Conservation (phyloP, 2,113 vertebrate genomes). For the Bungarus multicinctus region DNA sequence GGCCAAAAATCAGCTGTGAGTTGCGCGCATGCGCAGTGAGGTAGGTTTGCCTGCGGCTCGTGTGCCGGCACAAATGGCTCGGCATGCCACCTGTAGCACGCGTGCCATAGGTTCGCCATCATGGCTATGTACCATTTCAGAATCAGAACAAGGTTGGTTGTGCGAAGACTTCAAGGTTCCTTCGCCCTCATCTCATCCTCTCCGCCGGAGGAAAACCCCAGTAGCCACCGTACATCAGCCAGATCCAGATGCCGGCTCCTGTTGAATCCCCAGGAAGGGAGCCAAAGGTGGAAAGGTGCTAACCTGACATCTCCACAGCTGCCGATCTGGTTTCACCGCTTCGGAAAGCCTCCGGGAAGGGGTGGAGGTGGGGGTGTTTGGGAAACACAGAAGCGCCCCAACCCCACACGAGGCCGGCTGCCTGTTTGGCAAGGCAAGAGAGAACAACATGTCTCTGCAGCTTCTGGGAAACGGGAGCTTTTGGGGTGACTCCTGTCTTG, state of each 20-base stretch:
- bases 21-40: no score
- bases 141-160: neutral
- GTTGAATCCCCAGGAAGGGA: neutral
- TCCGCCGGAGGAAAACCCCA: neutral
- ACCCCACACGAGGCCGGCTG: neutral
- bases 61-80: no score
- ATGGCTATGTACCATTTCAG: no score
- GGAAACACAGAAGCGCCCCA: neutral
- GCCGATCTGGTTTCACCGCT: slow-evolving; percentile 14
- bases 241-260: neutral
- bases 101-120: no score
- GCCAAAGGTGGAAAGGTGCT: neutral
- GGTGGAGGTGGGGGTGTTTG: neutral
- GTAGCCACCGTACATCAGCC: neutral
- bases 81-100: no score
- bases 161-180: neutral
- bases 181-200: neutral
- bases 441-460: neutral
- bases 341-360: neutral
- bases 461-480: neutral
- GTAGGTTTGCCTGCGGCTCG: no score
- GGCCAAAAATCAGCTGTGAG: no score
- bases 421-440: neutral
- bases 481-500: neutral
- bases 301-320: neutral